Conservation (phyloP, 2,113 vertebrate species). For the Solea senegalensis region DNA sequence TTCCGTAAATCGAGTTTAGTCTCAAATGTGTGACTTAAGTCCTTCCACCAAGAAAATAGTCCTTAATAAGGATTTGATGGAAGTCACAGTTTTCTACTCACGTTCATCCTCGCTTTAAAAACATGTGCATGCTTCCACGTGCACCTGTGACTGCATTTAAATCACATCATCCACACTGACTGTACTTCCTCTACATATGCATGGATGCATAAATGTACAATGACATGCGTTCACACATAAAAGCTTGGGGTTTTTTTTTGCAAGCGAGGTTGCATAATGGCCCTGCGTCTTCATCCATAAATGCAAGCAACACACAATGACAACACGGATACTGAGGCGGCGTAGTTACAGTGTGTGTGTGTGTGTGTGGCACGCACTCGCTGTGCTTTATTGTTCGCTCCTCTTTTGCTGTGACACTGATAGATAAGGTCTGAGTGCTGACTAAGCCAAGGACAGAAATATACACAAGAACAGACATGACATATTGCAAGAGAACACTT, state of each 20-base stretch:
- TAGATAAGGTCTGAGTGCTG: conserved; percentile 40
- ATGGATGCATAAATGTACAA: not conserved
- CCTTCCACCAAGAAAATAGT: no score
- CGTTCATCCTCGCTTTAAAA: not conserved
- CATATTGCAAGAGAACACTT: conserved; percentile 18
- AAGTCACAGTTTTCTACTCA: no score
- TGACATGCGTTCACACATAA: not conserved
- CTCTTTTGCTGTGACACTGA: conserved; percentile 33
- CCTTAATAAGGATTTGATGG: no score
- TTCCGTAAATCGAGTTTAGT: no score
- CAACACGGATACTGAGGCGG: conserved; percentile 14
- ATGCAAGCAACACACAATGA: conserved; percentile 14
- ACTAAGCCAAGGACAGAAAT: conserved; percentile 47
- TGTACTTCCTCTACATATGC: not conserved
- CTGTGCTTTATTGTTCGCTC: conserved; percentile 51
- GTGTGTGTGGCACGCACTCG: conserved; percentile 14
- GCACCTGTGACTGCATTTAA: conserved; percentile 8
- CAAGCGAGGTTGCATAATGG: not conserved
- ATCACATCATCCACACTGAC: not conserved
- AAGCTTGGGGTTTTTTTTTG: not conserved
- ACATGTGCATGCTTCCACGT: conserved; percentile 4
- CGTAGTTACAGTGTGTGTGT: conserved; percentile 2
- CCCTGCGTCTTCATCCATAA: not conserved
- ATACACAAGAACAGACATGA: conserved; percentile 28
- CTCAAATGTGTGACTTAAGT: no score